Evolutionary conservation across 1,140 invertebrate species (phyloP), one percentile per base, ranked within the genome.

Genomic region (Battus philenor): DNA sequence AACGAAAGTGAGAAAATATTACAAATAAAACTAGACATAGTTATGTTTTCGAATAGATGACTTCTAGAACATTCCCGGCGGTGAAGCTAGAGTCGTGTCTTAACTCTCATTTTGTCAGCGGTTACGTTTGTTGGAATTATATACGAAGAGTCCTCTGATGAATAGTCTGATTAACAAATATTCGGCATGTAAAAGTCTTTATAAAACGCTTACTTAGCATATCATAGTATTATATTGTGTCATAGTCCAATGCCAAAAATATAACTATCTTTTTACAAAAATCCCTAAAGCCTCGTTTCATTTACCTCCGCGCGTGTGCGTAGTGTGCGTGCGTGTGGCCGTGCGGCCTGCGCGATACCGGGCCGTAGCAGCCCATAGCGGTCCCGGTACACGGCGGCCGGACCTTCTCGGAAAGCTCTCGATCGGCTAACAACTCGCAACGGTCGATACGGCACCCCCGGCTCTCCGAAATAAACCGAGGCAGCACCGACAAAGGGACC

Each of bases 211-310:
- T 85, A 85, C 75, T 82, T 85, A 85, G 81, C 81, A 85, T 85
- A 85, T 85, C 81, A 85, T 85, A 85, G 81, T 85, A 85, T 85
- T 82, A 85, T 85, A 85, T 85, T 85, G 81, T 85, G 81, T 85
- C 81, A 85, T 85, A 85, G 78, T 85, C 81, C 78, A 82, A 85
- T 85, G 81, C 81, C 81, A 85, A 85, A 85, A 85, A 85, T 85
- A 85, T 85, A 85, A 85, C 80, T 85, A 85, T 84, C 81, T 85
- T 85, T 85, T 85, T 85, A 82, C 75, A 82, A 85, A 85, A 85
- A 85, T 81, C 73, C 79, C 60, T 71, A 79, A 71, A 59, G 53
- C 57, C 70, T 81, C 63, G 78, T 82, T 85, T 85, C 79, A 85
- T 82, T 85, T 82, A 65, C 47, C 66, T 67, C 54, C 56, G 61